phyloP scores from a whole-genome alignment of 2,888 invertebrate genomes.

The Salticus scenicus region DNA sequence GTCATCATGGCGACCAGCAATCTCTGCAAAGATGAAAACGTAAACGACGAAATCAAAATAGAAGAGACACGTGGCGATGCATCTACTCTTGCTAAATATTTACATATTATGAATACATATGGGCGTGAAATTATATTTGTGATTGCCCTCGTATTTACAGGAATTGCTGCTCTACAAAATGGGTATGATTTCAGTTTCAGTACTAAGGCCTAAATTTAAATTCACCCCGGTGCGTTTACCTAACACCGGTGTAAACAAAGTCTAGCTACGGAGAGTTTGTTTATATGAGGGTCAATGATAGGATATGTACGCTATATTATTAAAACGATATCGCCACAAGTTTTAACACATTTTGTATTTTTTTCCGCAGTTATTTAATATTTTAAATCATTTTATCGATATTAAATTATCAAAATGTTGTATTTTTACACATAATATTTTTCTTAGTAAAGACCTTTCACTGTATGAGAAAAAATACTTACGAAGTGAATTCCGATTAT shows the following conservation, averaged over 20 bases:
- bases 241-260: conserved; percentile 27
- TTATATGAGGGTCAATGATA: too few relatives aligned
- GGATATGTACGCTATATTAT: too few relatives aligned
- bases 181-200: conserved; percentile 78
- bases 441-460: too few relatives aligned
- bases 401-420: too few relatives aligned
- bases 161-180: conserved; percentile 83
- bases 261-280: neutral
- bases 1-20: conserved; percentile 68
- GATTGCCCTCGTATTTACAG: conserved; percentile 81
- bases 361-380: too few relatives aligned
- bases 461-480: too few relatives aligned
- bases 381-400: too few relatives aligned
- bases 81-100: conserved; percentile 32
- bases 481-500: too few relatives aligned
- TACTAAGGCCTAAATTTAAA: conserved; percentile 31
- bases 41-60: conserved; percentile 61
- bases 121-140: conserved; percentile 82
- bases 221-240: neutral
- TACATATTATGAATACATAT: conserved; percentile 75
- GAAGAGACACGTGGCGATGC: conserved; percentile 66
- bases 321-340: too few relatives aligned
- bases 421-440: too few relatives aligned
- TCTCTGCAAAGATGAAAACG: conserved; percentile 57
- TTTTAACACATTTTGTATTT: too few relatives aligned